These are phyloP conservation scores for Spatulosminthurus flaviceps DNA, from an alignment of 2,888 invertebrate genomes.

Conservation along the genomic window DNA sequence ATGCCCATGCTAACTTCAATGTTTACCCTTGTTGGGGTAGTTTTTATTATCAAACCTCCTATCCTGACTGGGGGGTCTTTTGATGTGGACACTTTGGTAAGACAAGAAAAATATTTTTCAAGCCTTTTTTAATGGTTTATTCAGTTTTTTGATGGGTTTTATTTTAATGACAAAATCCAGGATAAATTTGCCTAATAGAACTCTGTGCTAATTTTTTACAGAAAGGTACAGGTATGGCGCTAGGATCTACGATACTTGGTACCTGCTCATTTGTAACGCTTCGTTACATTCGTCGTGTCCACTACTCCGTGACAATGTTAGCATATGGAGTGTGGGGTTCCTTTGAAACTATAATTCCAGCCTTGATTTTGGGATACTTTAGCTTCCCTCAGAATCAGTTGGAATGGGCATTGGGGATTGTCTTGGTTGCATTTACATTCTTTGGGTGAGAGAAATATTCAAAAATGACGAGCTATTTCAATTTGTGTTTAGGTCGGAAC, in stretches of 20 bases:
- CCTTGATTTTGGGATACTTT: constrained; percentile 49
- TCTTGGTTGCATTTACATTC: constrained; percentile 53
- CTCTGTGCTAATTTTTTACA: not conserved
- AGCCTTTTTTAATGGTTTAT: not conserved
- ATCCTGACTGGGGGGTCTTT: not conserved
- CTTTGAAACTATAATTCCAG: constrained; percentile 51
- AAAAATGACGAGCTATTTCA: too few species aligned
- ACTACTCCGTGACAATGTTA: constrained; percentile 57
- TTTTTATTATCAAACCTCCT: constrained; percentile 44
- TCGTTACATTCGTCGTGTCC: constrained; percentile 56
- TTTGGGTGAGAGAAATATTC: constrained; percentile 54
- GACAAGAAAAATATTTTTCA: not conserved
- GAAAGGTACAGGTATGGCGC: constrained; percentile 41
- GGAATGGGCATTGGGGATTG: constrained; percentile 50
- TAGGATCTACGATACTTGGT: constrained; percentile 48
- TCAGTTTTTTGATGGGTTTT: not conserved
- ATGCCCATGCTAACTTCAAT: constrained; percentile 58
- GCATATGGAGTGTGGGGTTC: constrained; percentile 59
- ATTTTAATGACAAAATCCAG: not conserved
- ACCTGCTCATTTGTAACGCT: constrained; percentile 55
- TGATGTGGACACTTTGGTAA: constrained; percentile 29
- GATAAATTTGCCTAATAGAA: not conserved
- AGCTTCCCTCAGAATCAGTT: constrained; percentile 46
- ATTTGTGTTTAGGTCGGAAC: too few species aligned
- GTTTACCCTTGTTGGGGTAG: constrained; percentile 55